Conservation (phyloP, 2,797 vertebrate species). For the Pelodytes ibericus region DNA sequence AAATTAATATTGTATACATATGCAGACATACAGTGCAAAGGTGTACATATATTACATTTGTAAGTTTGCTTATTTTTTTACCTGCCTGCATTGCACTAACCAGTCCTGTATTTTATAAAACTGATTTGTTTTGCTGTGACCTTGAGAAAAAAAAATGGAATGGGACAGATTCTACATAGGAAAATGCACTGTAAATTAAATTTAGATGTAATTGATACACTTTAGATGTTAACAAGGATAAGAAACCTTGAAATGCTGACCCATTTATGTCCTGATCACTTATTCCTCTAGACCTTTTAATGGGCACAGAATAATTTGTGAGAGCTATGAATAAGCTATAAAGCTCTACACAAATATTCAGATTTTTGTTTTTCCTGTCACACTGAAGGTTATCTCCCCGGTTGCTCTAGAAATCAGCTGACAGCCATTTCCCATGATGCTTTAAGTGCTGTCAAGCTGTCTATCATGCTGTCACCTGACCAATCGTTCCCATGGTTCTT, state of each 20-base stretch:
- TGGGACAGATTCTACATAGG: neutral
- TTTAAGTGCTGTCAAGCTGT: constrained; percentile 93
- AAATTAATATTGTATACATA: too few relatives aligned
- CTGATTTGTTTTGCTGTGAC: neutral
- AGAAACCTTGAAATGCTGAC: constrained; percentile 13
- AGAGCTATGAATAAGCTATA: constrained; percentile 61
- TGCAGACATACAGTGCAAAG: too few relatives aligned
- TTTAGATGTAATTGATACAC: constrained; percentile 29
- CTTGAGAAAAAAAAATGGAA: neutral
- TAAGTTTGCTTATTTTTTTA: neutral
- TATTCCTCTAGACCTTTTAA: constrained; percentile 33
- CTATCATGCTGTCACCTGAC: constrained; percentile 93
- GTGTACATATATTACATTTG: neutral
- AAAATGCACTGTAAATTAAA: constrained; percentile 9
- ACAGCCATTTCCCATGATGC: constrained; percentile 98
- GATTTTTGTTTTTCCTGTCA: constrained; percentile 91
- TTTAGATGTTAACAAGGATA: constrained; percentile 35
- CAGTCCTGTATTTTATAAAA: neutral
- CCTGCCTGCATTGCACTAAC: neutral
- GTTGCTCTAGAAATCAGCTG: constrained; percentile 91
- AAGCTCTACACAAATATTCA: constrained; percentile 75
- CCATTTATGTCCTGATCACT: constrained; percentile 34
- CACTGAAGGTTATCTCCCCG: constrained; percentile 96
- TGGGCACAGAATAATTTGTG: constrained; percentile 30
- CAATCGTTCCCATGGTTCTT: constrained; percentile 89